Percentiles rank a stretch among this genome's conserved stretches.
Evolutionary conservation across 2,888 invertebrate species (phyloP).

Genomic region (Craniophora ligustri): DNA sequence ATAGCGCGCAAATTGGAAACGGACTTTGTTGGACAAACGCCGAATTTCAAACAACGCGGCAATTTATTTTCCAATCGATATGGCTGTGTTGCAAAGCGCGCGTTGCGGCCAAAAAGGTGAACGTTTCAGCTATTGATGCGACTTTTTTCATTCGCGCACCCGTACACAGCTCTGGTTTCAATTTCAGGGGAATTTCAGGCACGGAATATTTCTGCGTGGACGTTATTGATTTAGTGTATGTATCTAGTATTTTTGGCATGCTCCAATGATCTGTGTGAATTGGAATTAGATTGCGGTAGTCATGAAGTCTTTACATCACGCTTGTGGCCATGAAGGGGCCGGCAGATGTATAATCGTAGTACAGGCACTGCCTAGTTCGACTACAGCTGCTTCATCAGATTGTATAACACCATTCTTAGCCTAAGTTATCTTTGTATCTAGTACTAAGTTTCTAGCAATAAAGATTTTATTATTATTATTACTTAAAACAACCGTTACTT

Average conservation of each 20-base stretch:
- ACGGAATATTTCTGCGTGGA: slow-evolving; percentile 36
- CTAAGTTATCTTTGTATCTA: too few relatives aligned
- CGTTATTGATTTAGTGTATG: slow-evolving; percentile 43
- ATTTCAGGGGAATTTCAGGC: slow-evolving; percentile 38
- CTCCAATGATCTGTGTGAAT: slow-evolving; percentile 30
- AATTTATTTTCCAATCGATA: slow-evolving; percentile 52
- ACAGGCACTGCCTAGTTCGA: too few relatives aligned
- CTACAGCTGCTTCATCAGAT: too few relatives aligned
- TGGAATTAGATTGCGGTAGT: slow-evolving; percentile 23
- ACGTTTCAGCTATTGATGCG: slow-evolving; percentile 42
- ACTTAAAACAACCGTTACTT: too few relatives aligned
- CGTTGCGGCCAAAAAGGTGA: slow-evolving; percentile 50
- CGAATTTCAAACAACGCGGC: slow-evolving; percentile 43
- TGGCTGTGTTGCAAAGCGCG: slow-evolving; percentile 31
- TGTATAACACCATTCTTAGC: too few relatives aligned
- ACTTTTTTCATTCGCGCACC: slow-evolving; percentile 18
- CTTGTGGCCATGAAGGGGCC: too few relatives aligned
- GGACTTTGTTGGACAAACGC: slow-evolving; percentile 13
- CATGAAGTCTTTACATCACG: slow-evolving; percentile 8
- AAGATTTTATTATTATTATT: too few relatives aligned
- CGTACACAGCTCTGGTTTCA: slow-evolving; percentile 35
- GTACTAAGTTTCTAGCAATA: too few relatives aligned
- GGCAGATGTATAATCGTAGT: too few relatives aligned
- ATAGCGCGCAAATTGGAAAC: slow-evolving; percentile 25
- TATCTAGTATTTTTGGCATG: slow-evolving; percentile 25